Conservation (phyloP, 2,888 invertebrate genomes). For the Phyllotreta cruciferae region DNA sequence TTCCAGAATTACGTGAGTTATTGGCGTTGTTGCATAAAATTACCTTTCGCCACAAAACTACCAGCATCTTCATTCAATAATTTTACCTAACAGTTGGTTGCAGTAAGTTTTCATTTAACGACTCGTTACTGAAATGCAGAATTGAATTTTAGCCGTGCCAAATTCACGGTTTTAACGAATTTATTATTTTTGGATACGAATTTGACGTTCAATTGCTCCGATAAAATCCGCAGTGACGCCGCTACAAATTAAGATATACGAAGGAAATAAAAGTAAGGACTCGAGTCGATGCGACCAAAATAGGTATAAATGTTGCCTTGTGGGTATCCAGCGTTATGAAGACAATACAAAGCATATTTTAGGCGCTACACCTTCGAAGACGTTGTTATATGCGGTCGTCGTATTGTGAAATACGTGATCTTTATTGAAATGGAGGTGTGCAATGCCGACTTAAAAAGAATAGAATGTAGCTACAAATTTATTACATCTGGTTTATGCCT, state of each 20-base stretch:
- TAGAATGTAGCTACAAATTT: slow-evolving; percentile 2
- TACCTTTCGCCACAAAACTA: no score
- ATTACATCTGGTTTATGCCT: not conserved
- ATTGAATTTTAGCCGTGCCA: slow-evolving; percentile 3
- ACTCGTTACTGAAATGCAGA: slow-evolving; percentile 3
- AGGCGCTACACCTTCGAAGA: slow-evolving; percentile 3
- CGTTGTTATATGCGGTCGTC: not conserved
- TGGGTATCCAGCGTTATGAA: not conserved
- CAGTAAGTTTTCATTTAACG: slow-evolving; percentile 15
- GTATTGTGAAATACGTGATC: slow-evolving; percentile 17
- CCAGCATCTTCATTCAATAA: no score
- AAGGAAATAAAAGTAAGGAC: no score
- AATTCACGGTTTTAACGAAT: slow-evolving; percentile 4
- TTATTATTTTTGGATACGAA: slow-evolving; percentile 3
- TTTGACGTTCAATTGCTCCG: slow-evolving; percentile 1
- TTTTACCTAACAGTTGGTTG: slow-evolving; percentile 12
- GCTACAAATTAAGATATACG: not conserved
- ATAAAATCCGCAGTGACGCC: slow-evolving; percentile 3
- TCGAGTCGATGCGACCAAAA: no score
- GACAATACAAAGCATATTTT: slow-evolving; percentile 14
- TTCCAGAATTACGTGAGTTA: no score
- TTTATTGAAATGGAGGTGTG: slow-evolving; percentile 18
- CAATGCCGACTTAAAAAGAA: slow-evolving; percentile 1
- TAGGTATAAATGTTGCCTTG: not conserved
- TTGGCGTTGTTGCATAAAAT: no score